Conservation (phyloP, 2,888 invertebrate genomes). For the Apamea anceps region DNA sequence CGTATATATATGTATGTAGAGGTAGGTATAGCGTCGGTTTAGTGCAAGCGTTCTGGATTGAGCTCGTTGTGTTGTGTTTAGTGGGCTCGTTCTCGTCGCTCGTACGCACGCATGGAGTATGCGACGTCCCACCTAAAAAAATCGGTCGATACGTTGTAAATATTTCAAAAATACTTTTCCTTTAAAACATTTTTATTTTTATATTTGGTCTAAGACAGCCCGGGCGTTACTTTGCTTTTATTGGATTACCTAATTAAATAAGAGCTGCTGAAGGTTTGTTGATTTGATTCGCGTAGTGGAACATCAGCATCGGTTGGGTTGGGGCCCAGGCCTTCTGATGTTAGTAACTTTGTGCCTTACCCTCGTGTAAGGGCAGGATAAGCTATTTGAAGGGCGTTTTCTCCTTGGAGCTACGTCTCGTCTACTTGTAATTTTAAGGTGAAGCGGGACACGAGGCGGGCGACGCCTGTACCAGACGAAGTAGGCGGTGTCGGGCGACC, state of each 20-base stretch:
- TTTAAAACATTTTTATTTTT: constrained; percentile 11
- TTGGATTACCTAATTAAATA: constrained; percentile 16
- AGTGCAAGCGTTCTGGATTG: constrained; percentile 72
- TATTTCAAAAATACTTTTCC: constrained; percentile 42
- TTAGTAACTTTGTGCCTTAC: constrained; percentile 42
- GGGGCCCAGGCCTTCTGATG: constrained; percentile 14
- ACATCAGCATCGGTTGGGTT: constrained; percentile 25
- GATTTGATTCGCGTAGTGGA: constrained; percentile 49
- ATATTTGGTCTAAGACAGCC: constrained; percentile 11
- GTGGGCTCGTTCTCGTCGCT: constrained; percentile 74
- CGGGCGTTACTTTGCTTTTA: constrained; percentile 14
- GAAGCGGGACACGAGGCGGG: constrained; percentile 88
- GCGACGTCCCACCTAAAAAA: constrained; percentile 66
- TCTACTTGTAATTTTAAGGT: constrained; percentile 81
- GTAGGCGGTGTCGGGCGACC: constrained; percentile 89
- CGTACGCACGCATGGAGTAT: constrained; percentile 73
- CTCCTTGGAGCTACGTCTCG: constrained; percentile 76
- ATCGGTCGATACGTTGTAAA: constrained; percentile 56
- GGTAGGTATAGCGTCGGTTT: constrained; percentile 67
- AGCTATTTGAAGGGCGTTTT: constrained; percentile 81
- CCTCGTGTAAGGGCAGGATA: constrained; percentile 66
- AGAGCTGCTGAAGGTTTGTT: constrained; percentile 11
- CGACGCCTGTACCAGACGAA: constrained; percentile 90
- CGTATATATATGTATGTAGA: constrained; percentile 60
- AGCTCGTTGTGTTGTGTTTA: constrained; percentile 71